phyloP scores from a whole-genome alignment of 2,797 vertebrate species.

The Trachops cirrhosus region DNA sequence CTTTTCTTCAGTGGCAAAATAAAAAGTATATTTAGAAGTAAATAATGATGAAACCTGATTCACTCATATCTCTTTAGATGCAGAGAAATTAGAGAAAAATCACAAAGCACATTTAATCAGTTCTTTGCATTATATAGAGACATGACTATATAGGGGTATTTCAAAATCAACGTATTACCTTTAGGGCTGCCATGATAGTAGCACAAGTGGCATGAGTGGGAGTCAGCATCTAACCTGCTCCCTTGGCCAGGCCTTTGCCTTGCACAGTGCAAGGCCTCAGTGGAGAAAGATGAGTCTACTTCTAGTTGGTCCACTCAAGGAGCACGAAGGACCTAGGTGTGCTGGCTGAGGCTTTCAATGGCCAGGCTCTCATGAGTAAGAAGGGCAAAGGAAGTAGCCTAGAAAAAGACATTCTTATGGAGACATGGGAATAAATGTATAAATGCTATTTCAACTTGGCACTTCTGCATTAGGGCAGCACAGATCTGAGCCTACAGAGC shows the following conservation, averaged over 20 bases:
- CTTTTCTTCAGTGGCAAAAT: not conserved
- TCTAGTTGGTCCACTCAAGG: not conserved
- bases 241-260: not conserved
- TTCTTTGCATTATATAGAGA: not conserved
- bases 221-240: not conserved
- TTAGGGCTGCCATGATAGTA: not conserved
- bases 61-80: not conserved
- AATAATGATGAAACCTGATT: not conserved
- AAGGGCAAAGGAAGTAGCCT: not conserved
- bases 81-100: slow-evolving; percentile 37
- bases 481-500: not conserved
- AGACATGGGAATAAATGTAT: not conserved
- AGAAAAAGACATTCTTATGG: not conserved
- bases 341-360: not conserved
- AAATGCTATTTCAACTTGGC: not conserved
- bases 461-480: not conserved
- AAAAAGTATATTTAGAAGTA: not conserved
- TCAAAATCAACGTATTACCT: not conserved
- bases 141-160: not conserved
- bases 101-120: not conserved
- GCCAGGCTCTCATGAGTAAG: not conserved
- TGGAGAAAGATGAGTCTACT: not conserved
- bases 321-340: not conserved
- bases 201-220: no score
- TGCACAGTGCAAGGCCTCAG: not conserved